A percentile compares a stretch with the other conserved stretches of the same genome.
phyloP scores from a whole-genome alignment of 2,113 vertebrate genomes.

The Proterorhinus semilunaris region DNA sequence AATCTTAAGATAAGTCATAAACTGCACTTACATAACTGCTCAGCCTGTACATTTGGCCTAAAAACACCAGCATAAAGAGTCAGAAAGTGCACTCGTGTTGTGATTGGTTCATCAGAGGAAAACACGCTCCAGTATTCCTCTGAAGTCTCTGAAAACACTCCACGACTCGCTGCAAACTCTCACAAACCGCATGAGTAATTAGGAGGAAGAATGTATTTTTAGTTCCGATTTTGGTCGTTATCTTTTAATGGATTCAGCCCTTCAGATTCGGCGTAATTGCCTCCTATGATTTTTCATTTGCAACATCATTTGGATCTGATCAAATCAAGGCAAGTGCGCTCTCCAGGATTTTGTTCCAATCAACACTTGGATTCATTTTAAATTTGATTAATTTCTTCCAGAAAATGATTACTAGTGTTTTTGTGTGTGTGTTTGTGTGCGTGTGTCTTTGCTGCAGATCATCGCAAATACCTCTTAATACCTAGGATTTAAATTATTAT shows the following conservation, averaged over 20 bases:
- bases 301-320: constrained; percentile 2
- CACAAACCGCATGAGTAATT: constrained; percentile 4
- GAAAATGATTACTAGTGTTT: neutral
- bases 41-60: too few relatives aligned
- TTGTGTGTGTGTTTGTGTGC: too few relatives aligned
- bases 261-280: constrained; percentile 3
- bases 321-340: neutral
- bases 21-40: too few relatives aligned
- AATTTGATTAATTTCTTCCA: constrained; percentile 2
- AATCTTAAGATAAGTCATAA: too few relatives aligned
- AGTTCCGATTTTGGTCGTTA: constrained; percentile 8
- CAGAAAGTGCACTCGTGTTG: neutral
- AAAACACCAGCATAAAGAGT: too few relatives aligned
- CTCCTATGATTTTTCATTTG: constrained; percentile 4
- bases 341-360: constrained; percentile 1
- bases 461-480: too few relatives aligned
- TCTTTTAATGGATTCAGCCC: constrained; percentile 11
- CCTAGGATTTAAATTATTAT: too few relatives aligned
- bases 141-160: constrained; percentile 5
- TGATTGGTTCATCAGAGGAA: constrained; percentile 6
- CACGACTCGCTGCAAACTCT: neutral
- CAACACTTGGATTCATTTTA: neutral
- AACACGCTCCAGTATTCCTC: neutral
- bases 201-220: constrained; percentile 4
- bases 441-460: too few relatives aligned